phyloP scores from a whole-genome alignment of 92 coral and sea anemone genomes.

The Zoanthus sansibaricus region DNA sequence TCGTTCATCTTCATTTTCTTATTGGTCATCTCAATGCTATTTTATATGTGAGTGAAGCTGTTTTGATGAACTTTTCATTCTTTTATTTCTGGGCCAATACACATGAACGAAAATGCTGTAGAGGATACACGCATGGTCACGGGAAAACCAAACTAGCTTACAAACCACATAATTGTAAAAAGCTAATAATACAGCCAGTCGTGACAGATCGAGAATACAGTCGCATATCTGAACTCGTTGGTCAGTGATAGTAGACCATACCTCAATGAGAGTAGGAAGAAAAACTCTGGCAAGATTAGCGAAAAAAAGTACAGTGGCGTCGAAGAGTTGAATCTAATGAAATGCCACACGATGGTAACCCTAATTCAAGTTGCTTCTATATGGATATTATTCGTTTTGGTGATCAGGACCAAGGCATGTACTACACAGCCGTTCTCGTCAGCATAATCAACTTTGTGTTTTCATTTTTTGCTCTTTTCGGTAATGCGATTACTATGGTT shows the following conservation, averaged over 20 bases:
- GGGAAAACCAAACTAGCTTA: conserved; percentile 21
- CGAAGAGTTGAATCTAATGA: conserved; percentile 23
- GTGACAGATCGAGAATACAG: conserved; percentile 30
- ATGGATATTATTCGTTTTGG: conserved; percentile 55
- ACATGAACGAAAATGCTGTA: conserved; percentile 11
- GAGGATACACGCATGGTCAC: conserved; percentile 27
- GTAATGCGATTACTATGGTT: conserved; percentile 51
- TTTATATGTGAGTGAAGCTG: neutral
- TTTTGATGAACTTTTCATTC: neutral
- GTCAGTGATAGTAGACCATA: conserved; percentile 13
- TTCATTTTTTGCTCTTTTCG: conserved; percentile 54
- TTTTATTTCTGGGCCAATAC: conserved; percentile 36
- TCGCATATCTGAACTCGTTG: conserved; percentile 14
- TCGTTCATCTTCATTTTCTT: neutral
- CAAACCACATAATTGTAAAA: conserved; percentile 18
- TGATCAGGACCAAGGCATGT: conserved; percentile 28
- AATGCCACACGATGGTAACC: conserved; percentile 25
- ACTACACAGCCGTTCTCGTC: conserved; percentile 53
- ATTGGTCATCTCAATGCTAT: neutral
- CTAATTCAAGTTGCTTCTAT: conserved; percentile 47
- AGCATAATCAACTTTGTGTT: conserved; percentile 59
- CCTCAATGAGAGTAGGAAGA: neutral
- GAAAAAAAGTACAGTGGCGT: neutral
- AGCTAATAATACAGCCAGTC: conserved; percentile 34
- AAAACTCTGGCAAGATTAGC: neutral